phyloP scores from a whole-genome alignment of 2,888 invertebrate species.

The Drosophila helvetica region DNA sequence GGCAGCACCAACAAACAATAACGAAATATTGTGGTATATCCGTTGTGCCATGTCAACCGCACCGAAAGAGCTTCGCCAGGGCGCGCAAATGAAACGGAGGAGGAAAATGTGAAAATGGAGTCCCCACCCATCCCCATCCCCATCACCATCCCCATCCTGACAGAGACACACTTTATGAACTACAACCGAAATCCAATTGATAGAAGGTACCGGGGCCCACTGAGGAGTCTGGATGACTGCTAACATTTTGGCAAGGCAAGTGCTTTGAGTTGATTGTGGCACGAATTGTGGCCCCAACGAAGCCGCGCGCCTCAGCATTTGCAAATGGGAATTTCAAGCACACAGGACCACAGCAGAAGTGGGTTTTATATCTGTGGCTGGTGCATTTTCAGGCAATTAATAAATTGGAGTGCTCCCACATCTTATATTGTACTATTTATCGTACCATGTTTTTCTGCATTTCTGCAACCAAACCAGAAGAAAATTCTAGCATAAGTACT shows the following conservation, averaged over 20 bases:
- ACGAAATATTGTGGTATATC: conserved; percentile 49
- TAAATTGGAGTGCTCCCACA: background rate
- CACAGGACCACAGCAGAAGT: conserved; percentile 19
- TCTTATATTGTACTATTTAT: no score
- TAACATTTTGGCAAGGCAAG: conserved; percentile 47
- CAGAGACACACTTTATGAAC: conserved; percentile 46
- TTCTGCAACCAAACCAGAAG: no score
- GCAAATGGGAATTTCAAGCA: conserved; percentile 43
- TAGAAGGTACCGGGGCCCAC: conserved; percentile 15
- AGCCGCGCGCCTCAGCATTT: conserved; percentile 29
- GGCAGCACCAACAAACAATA: conserved; percentile 42
- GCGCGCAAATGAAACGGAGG: conserved; percentile 21
- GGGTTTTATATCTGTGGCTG: background rate
- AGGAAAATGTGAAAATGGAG: conserved; percentile 8
- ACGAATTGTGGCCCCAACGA: conserved; percentile 39
- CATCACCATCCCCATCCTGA: conserved; percentile 26
- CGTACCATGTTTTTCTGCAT: no score
- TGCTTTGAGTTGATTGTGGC: conserved; percentile 42
- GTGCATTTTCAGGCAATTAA: conserved; percentile 24
- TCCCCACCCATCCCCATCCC: background rate
- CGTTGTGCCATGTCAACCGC: conserved; percentile 33
- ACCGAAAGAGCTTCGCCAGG: conserved; percentile 23
- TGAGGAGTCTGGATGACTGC: conserved; percentile 13
- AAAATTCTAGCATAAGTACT: no score
- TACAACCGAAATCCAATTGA: conserved; percentile 50